Evolutionary conservation across 2,888 invertebrate species (phyloP).

Genomic region (Drosophila putrida): DNA sequence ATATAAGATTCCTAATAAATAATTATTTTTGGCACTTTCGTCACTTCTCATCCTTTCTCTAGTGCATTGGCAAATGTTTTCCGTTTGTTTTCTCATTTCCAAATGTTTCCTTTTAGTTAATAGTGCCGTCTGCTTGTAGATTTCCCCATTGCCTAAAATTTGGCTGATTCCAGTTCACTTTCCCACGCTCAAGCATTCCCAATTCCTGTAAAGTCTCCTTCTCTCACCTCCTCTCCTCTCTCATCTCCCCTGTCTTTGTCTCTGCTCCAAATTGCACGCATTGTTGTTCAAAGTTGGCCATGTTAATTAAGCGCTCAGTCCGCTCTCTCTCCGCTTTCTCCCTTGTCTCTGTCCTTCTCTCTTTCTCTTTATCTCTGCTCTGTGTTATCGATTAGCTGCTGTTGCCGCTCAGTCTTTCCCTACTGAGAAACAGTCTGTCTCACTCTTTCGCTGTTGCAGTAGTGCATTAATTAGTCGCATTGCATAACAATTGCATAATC

Average conservation of each 20-base stretch:
- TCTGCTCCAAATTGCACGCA: constrained; percentile 53
- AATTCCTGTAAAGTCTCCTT: constrained; percentile 2
- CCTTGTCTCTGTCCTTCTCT: neutral
- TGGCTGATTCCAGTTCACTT: constrained; percentile 8
- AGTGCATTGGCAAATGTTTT: constrained; percentile 4
- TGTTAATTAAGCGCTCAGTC: constrained; percentile 63
- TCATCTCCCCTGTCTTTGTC: neutral
- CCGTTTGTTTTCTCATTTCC: neutral
- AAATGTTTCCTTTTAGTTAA: neutral
- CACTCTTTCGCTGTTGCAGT: constrained; percentile 9
- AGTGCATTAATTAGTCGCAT: constrained; percentile 70
- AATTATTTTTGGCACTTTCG: too few relatives aligned
- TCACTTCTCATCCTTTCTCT: neutral
- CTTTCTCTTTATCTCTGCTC: too few relatives aligned
- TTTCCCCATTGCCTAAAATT: constrained; percentile 9
- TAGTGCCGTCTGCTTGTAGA: neutral
- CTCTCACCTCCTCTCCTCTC: neutral
- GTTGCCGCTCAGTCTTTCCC: neutral
- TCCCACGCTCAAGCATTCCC: constrained; percentile 15
- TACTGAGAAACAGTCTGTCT: neutral
- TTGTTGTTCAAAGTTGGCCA: constrained; percentile 62
- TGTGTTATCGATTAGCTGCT: constrained; percentile 59
- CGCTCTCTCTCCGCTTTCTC: neutral
- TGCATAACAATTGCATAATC: constrained; percentile 78
- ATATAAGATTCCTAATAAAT: too few relatives aligned